phyloP scores from a whole-genome alignment of 2,797 vertebrate species.

The Pantherophis alleghaniensis region DNA sequence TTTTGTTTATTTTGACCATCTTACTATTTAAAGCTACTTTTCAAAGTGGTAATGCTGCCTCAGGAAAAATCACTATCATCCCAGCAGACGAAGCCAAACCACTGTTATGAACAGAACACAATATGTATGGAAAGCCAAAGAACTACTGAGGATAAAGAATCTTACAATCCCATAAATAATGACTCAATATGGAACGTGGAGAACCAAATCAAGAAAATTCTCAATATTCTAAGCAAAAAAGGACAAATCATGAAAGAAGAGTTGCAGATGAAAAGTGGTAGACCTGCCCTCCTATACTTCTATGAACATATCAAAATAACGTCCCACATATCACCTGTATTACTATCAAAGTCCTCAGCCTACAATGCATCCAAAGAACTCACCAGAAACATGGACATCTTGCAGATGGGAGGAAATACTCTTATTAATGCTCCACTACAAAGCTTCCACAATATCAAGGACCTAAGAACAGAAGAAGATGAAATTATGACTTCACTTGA shows the following conservation, averaged over 20 bases:
- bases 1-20: background rate
- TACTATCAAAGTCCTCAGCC: background rate
- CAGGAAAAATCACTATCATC: background rate
- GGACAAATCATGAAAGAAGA: background rate
- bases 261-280: background rate
- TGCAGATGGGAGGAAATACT: background rate
- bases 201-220: background rate
- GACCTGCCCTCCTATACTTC: background rate
- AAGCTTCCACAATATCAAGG: background rate
- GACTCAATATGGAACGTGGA: background rate
- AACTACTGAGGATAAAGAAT: background rate
- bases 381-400: background rate
- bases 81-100: background rate
- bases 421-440: background rate
- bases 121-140: background rate
- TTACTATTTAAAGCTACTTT: background rate
- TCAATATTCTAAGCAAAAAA: background rate
- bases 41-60: background rate
- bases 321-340: background rate
- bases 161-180: background rate
- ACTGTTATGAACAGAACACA: background rate
- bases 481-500: background rate
- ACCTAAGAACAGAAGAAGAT: background rate
- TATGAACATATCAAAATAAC: background rate
- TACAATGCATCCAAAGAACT: background rate